Percentiles rank a stretch among this genome's conserved stretches.
phyloP scores from a whole-genome alignment of 2,113 vertebrate genomes.

The Zosterops hypoxanthus region DNA sequence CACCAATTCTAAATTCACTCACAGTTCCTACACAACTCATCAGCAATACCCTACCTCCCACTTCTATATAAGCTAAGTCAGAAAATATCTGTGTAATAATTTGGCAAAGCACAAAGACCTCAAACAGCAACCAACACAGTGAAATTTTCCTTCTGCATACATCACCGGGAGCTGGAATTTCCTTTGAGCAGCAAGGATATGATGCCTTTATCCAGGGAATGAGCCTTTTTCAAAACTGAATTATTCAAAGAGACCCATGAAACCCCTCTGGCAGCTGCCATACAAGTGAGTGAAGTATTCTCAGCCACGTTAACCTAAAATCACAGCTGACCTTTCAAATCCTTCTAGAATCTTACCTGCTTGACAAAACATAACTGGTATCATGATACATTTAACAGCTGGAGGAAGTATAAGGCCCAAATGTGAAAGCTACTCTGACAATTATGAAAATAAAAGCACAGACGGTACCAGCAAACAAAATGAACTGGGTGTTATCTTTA shows the following conservation, averaged over 20 bases:
- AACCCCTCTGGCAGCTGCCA: neutral
- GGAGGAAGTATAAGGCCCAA: neutral
- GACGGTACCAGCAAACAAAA: neutral
- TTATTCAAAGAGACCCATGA: neutral
- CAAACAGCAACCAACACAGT: neutral
- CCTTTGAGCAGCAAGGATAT: neutral
- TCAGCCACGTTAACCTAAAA: neutral
- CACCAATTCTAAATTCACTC: neutral
- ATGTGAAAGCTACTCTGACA: neutral
- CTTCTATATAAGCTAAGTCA: neutral
- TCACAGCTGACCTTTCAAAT: neutral
- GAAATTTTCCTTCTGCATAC: neutral
- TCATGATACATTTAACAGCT: neutral
- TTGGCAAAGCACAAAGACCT: neutral
- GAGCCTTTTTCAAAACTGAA: neutral
- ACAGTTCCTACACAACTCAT: neutral
- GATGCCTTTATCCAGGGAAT: neutral
- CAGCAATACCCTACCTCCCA: neutral
- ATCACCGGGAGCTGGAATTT: neutral
- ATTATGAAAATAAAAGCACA: neutral
- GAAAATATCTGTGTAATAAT: neutral
- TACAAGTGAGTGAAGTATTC: neutral
- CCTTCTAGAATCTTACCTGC: neutral
- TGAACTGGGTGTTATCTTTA: neutral
- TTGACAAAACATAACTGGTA: neutral